Evolutionary conservation across 2,113 vertebrate species (phyloP), one percentile per base, ranked within the genome.

Genomic region (Paralichthys olivaceus): DNA sequence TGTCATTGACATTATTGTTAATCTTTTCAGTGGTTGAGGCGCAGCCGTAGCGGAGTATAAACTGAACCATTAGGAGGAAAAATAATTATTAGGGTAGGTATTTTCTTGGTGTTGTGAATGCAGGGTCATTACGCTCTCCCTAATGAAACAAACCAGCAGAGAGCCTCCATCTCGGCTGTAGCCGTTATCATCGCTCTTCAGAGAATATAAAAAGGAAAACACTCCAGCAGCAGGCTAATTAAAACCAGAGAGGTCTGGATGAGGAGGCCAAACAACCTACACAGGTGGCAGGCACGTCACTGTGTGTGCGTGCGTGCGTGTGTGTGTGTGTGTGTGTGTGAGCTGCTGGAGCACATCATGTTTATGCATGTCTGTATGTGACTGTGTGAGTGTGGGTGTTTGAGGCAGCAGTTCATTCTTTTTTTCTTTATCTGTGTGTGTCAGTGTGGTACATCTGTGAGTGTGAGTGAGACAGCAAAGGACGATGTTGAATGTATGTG

Each of bases 221-320:
- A 92, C 87, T 90, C 86, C 79, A 93, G 86, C 90, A 49, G 84
- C 77, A 68, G 87, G 88, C 88, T 91, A 93, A 93, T 93, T 92
- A 93, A 93, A 92, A 91, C 83, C 84, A 78, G 88, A 87, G 85
- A 86, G 85, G 85, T 85, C 83, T 84, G 72, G 66, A 88, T 81
- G 79, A 90, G 86, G 80, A 89, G 87, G 87, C 87, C 84, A 85
- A 87, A 87, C 85, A 85, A 81, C 80, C 89, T 86, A 90, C 87
- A 83, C 85, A 89, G 86, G 84, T 86, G 79, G 83, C 64, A 63
- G 45, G 58, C 77, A 54, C 26, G 17, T 70, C 75, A 54, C 32
- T 9, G 74, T 62, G 20, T 68, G 22, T 72, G 37, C 66, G 49
- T 64, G 51, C 32, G 17, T 71, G 25, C 32, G 68, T 43, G 81